These are phyloP conservation scores for Fistularia tabacaria DNA, from an alignment of 2,797 vertebrate species.

Conservation along the genomic window DNA sequence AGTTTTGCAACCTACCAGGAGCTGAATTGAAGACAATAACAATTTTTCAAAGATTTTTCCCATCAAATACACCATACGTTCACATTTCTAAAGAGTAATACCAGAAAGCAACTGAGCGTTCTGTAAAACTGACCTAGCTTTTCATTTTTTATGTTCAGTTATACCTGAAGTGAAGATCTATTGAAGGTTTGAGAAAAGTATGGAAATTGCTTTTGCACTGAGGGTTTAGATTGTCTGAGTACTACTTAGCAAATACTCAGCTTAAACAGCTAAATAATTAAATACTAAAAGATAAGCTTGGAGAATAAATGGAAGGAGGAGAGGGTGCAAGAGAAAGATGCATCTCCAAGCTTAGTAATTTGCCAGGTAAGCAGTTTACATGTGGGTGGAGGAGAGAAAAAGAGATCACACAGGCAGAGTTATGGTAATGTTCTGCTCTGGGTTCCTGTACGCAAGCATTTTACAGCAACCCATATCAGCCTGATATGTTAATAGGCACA, in stretches of 20 bases:
- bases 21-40: conserved; percentile 37
- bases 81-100: too few relatives aligned
- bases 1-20: conserved; percentile 49
- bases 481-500: conserved; percentile 75
- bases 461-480: conserved; percentile 63
- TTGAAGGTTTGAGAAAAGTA: conserved; percentile 55
- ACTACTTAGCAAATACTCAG: conserved; percentile 46
- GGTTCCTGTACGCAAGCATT: conserved; percentile 64
- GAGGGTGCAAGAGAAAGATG: conserved; percentile 26
- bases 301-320: conserved; percentile 21
- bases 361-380: conserved; percentile 70
- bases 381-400: conserved; percentile 54
- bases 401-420: conserved; percentile 64
- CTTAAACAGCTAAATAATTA: conserved; percentile 69
- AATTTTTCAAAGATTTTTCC: too few relatives aligned
- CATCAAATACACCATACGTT: too few relatives aligned
- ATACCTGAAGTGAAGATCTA: conserved; percentile 4
- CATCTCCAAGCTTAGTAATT: conserved; percentile 39
- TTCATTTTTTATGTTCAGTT: too few relatives aligned
- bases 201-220: conserved; percentile 39
- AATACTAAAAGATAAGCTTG: conserved; percentile 61
- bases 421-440: conserved; percentile 68
- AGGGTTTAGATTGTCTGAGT: conserved; percentile 40
- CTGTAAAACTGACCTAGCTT: too few relatives aligned
- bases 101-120: too few relatives aligned